A percentile compares a stretch with the other conserved stretches of the same genome.
Evolutionary conservation across 2,797 vertebrate genomes (phyloP).

Genomic region (Cynodonichthys magdalenae): DNA sequence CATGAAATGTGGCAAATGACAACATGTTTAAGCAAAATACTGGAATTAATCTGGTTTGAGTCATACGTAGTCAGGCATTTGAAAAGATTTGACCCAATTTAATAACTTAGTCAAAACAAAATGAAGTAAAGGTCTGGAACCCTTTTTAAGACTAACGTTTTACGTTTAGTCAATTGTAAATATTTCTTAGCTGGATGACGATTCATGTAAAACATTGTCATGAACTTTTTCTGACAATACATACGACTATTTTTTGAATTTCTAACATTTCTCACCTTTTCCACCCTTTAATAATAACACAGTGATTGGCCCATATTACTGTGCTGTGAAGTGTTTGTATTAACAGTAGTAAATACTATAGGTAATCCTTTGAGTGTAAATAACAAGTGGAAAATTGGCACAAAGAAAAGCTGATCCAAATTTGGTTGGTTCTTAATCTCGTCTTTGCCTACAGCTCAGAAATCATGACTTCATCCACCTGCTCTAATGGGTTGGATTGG

Average conservation of each 20-base stretch:
- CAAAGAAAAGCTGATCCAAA: constrained; percentile 8
- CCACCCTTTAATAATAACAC: background rate
- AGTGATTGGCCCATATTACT: constrained; percentile 11
- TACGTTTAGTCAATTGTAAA: background rate
- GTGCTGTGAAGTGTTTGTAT: constrained; percentile 18
- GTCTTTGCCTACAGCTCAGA: constrained; percentile 7
- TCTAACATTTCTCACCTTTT: constrained; percentile 5
- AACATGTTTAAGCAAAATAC: background rate
- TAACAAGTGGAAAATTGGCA: constrained; percentile 4
- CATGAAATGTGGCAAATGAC: background rate
- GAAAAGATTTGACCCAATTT: background rate
- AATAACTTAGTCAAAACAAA: too few relatives aligned
- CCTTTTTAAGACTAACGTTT: too few relatives aligned
- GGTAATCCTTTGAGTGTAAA: constrained; percentile 11
- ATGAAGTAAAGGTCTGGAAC: background rate
- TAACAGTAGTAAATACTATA: background rate
- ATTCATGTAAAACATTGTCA: background rate
- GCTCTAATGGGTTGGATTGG: constrained; percentile 25
- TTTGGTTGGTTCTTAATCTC: constrained; percentile 27
- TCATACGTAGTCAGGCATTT: background rate
- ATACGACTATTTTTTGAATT: background rate
- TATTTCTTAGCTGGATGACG: background rate
- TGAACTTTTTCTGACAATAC: background rate
- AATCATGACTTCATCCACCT: constrained; percentile 33
- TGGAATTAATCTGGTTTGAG: background rate